Conservation (phyloP, 2,113 vertebrate species). For the Hippoglossus stenolepis region DNA sequence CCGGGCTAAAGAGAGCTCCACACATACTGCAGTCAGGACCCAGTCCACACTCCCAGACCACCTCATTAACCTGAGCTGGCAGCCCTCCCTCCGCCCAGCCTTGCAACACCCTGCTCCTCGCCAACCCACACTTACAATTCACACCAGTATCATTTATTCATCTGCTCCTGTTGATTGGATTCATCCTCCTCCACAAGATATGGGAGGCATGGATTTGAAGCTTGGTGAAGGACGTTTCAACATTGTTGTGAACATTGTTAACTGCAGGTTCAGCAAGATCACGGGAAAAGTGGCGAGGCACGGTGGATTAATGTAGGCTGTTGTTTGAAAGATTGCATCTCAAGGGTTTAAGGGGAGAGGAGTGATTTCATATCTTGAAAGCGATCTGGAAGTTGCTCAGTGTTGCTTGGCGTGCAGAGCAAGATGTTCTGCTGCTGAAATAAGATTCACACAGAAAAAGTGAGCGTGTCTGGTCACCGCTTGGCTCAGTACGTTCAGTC, state of each 20-base stretch:
- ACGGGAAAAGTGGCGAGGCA: not conserved
- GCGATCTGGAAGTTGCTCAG: conserved; percentile 6
- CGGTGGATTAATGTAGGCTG: not conserved
- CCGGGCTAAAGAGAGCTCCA: conserved; percentile 59
- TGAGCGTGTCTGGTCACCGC: too few relatives aligned
- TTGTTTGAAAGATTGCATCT: not conserved
- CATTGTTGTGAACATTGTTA: conserved; percentile 42
- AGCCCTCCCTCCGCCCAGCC: conserved; percentile 32
- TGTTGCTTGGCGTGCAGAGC: not conserved
- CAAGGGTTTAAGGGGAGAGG: not conserved
- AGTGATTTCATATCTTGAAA: conserved; percentile 4
- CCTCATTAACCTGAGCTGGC: conserved; percentile 78
- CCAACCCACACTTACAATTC: conserved; percentile 59
- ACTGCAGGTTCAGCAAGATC: conserved; percentile 5
- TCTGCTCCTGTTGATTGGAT: conserved; percentile 66
- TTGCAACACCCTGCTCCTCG: conserved; percentile 28
- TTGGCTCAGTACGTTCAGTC: not conserved
- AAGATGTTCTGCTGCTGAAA: conserved; percentile 1
- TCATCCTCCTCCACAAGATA: conserved; percentile 37
- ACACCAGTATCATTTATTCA: conserved; percentile 75
- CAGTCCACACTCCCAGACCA: conserved; percentile 74
- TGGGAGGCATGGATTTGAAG: conserved; percentile 35
- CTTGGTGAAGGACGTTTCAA: conserved; percentile 41
- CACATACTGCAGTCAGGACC: conserved; percentile 56
- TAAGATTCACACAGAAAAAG: not conserved